A percentile compares a stretch with the other conserved stretches of the same genome.
These are phyloP conservation scores for Agriopis aurantiaria DNA, from an alignment of 2,888 invertebrate species.

Conservation along the genomic window DNA sequence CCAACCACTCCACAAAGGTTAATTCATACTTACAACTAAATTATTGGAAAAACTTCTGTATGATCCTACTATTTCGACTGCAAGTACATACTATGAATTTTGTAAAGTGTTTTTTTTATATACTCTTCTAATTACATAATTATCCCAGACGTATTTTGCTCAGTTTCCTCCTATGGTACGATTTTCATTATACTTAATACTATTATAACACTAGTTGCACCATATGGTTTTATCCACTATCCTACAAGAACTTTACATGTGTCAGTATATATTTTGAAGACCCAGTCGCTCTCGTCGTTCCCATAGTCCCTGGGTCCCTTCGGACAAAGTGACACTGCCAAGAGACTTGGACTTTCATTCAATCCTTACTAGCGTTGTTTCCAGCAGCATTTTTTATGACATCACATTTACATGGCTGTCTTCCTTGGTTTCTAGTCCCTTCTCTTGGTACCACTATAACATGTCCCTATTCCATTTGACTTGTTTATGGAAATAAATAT, in stretches of 20 bases:
- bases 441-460: too few relatives aligned
- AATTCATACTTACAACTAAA: constrained; percentile 6
- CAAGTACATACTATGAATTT: neutral
- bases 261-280: too few relatives aligned
- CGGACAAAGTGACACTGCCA: too few relatives aligned
- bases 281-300: too few relatives aligned
- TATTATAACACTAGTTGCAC: constrained; percentile 13
- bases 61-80: neutral
- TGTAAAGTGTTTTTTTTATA: constrained; percentile 1
- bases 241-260: neutral
- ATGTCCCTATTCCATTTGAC: too few relatives aligned
- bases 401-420: too few relatives aligned
- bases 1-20: constrained; percentile 93
- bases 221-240: constrained; percentile 20
- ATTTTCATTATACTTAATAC: neutral
- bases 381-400: too few relatives aligned
- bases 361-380: too few relatives aligned
- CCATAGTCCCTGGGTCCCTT: too few relatives aligned
- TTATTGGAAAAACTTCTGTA: neutral
- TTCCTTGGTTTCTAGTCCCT: too few relatives aligned
- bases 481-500: too few relatives aligned
- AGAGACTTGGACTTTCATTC: too few relatives aligned
- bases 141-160: neutral
- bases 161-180: neutral
- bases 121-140: neutral